Base-by-base conservation (phyloP, 2,797 vertebrate species). In the Chiroxiphia lanceolata region DNA sequence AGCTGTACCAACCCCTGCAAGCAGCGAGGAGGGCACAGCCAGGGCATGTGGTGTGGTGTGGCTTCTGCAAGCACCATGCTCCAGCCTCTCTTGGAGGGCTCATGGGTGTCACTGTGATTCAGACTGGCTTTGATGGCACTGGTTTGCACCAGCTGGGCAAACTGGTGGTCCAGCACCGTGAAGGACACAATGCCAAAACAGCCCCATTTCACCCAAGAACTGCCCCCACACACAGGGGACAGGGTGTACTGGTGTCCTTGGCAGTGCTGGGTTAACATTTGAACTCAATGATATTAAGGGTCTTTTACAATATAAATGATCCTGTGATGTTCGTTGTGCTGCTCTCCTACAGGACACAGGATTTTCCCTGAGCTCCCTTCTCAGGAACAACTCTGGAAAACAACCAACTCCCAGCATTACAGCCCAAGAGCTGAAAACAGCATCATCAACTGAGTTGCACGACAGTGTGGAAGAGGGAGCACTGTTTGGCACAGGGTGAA, bases 21-120 rank as follows among this genome's bases (percentile, higher is more conserved):
- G 33, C 38, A 42, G 61, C 0, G 0, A 38, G 44, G 50, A 50
- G 34, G 53, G 67, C 44, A 67, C n/a, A 36, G 64, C 48, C 0
- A 0, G 51, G 57, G 13, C 3, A 0, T 0, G 0, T 13, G 34
- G 0, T 0, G 0, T 13, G 33, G 42, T 4, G 9, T 4, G 19
- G 57, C 51, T 71, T 29, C 65, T 53, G 33, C 38, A 47, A 44
- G 77, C 42, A 54, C 54, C 72, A 36, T 44, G 22, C 38, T 84
- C 36, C 75, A 87, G 75, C 11, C 51, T 38, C 65, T 17, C 34
- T 17, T 36, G 34, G 57, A 59, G 57, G 57, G 34, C 15, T 36
- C 34, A 25, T 17, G 57, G 22, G 10, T 59, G 10, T 26, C 23
- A 11, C 11, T 36, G 22, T 23, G n/a, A 29, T 22, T 50, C 83